phyloP scores from a whole-genome alignment of 2,113 vertebrate genomes.

The Gracilinanus agilis region DNA sequence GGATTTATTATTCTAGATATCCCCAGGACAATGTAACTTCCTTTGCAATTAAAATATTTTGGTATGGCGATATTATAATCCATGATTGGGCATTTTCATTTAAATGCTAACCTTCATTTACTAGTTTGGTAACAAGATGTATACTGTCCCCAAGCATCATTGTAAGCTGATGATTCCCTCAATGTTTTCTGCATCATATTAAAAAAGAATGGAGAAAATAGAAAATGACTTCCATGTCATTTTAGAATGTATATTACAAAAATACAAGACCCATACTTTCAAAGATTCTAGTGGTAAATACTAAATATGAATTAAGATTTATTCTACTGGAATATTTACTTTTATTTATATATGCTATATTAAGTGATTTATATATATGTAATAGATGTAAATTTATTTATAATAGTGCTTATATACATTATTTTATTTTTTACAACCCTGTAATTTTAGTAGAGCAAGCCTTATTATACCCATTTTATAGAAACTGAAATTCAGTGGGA shows the following conservation, averaged over 20 bases:
- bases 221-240: background rate
- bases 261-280: conserved; percentile 9
- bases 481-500: background rate
- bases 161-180: background rate
- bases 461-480: background rate
- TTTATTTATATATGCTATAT: background rate
- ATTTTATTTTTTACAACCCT: background rate
- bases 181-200: background rate
- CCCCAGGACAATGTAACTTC: conserved; percentile 4
- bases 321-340: background rate
- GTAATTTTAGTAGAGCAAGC: background rate
- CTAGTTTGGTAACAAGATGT: background rate
- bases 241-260: conserved; percentile 26
- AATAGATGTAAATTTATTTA: background rate
- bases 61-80: background rate
- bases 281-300: background rate
- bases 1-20: conserved; percentile 48
- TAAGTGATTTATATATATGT: background rate
- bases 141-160: background rate
- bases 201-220: background rate
- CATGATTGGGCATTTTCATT: conserved; percentile 40
- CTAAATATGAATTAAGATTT: conserved; percentile 1
- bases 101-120: conserved; percentile 26
- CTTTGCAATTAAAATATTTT: conserved; percentile 44
- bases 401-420: background rate